phyloP scores from a whole-genome alignment of 2,113 vertebrate genomes.

The Hippopotamus amphibius region DNA sequence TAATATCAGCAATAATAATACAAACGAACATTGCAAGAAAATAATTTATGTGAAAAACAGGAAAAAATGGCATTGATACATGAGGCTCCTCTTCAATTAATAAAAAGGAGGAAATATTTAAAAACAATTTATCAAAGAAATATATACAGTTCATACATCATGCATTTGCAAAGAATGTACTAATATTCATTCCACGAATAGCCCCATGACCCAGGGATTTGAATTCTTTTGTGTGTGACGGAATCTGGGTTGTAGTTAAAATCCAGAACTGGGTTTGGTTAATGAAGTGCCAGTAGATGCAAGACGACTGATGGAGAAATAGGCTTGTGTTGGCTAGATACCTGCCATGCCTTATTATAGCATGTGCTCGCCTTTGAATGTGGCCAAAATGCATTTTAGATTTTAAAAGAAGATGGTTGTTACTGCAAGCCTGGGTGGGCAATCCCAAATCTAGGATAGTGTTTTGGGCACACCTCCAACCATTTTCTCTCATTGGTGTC shows the following conservation, averaged over 20 bases:
- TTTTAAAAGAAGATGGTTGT: background rate
- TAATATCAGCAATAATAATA: constrained; percentile 92
- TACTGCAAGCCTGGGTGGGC: background rate
- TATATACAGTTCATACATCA: constrained; percentile 97
- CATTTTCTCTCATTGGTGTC: background rate
- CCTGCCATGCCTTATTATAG: background rate
- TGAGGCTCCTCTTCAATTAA: constrained; percentile 98
- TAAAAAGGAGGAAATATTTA: constrained; percentile 99
- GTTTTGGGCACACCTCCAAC: background rate
- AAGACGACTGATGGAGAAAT: background rate
- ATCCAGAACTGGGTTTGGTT: constrained; percentile 64
- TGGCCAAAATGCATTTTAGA: background rate
- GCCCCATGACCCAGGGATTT: constrained; percentile 86
- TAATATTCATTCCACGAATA: constrained; percentile 93
- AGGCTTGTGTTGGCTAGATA: background rate
- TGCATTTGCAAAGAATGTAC: constrained; percentile 92
- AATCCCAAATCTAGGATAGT: background rate
- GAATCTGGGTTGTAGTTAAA: constrained; percentile 72
- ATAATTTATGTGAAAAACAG: constrained; percentile 97
- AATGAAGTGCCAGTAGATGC: background rate
- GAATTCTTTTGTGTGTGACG: constrained; percentile 81
- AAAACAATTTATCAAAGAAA: constrained; percentile 97
- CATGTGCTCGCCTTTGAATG: background rate
- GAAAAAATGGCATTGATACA: constrained; percentile 98
- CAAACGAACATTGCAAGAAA: constrained; percentile 90